A percentile compares a stretch with the other conserved stretches of the same genome.
These are phyloP conservation scores for Microcebus murinus DNA, from an alignment of 2,113 vertebrate species.

Conservation along the genomic window DNA sequence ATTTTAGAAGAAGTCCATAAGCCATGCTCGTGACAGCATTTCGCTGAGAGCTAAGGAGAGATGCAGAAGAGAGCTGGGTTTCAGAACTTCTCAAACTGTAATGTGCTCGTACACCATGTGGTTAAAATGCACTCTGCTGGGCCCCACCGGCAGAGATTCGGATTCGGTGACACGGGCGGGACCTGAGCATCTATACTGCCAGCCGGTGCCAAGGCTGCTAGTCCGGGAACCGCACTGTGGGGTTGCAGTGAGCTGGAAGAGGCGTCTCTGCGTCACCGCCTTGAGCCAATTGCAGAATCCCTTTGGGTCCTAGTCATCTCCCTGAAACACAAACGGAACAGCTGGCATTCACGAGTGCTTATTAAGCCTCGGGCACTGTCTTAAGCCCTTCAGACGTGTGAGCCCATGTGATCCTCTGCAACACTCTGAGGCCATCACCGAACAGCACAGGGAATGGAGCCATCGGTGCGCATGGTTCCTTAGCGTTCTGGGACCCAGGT, in stretches of 20 bases:
- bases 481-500: neutral
- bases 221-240: neutral
- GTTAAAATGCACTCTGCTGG: neutral
- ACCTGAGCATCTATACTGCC: neutral
- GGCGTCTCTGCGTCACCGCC: neutral
- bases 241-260: neutral
- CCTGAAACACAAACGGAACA: neutral
- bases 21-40: neutral
- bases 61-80: neutral
- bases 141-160: neutral
- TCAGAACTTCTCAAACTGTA: neutral
- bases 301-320: neutral
- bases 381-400: neutral
- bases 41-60: neutral
- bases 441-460: neutral
- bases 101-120: too few relatives aligned
- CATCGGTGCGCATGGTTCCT: accelerated
- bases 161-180: neutral
- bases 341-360: neutral
- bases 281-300: neutral
- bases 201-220: neutral
- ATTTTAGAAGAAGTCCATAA: neutral
- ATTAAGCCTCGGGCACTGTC: neutral
- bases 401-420: neutral
- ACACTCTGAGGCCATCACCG: neutral